Conservation (phyloP, 2,113 vertebrate species). For the Gasterosteus aculeatus region DNA sequence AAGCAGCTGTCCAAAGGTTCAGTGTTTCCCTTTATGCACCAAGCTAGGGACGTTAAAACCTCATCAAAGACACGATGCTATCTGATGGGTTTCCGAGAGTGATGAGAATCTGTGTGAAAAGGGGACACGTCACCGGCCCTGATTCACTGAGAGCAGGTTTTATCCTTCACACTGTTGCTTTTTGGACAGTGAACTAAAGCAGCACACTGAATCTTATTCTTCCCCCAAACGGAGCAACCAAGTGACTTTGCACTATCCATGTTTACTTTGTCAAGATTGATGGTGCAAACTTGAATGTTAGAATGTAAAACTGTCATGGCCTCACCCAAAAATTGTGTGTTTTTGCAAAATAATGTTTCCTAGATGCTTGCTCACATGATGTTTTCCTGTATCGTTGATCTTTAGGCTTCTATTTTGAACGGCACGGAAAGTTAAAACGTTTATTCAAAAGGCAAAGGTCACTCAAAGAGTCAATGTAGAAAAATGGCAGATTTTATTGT, state of each 20-base stretch:
- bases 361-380: not conserved
- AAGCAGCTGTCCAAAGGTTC: not conserved
- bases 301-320: not conserved
- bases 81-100: conserved; percentile 49
- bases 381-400: not conserved
- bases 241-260: not conserved
- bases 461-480: not conserved
- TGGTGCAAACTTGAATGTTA: not conserved
- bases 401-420: not conserved
- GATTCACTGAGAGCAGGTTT: conserved; percentile 6
- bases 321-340: not conserved
- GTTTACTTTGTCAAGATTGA: not conserved
- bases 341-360: not conserved
- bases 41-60: conserved; percentile 49
- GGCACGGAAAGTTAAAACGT: not conserved
- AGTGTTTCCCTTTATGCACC: conserved; percentile 17
- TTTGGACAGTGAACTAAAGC: conserved; percentile 6
- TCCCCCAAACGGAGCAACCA: not conserved
- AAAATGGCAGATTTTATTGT: not conserved
- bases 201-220: conserved; percentile 22
- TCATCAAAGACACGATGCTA: conserved; percentile 44
- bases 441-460: not conserved
- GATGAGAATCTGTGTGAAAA: conserved; percentile 27
- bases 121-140: conserved; percentile 12
- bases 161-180: conserved; percentile 6